Evolutionary conservation across 2,113 vertebrate species (phyloP).

Genomic region (Pan paniscus): DNA sequence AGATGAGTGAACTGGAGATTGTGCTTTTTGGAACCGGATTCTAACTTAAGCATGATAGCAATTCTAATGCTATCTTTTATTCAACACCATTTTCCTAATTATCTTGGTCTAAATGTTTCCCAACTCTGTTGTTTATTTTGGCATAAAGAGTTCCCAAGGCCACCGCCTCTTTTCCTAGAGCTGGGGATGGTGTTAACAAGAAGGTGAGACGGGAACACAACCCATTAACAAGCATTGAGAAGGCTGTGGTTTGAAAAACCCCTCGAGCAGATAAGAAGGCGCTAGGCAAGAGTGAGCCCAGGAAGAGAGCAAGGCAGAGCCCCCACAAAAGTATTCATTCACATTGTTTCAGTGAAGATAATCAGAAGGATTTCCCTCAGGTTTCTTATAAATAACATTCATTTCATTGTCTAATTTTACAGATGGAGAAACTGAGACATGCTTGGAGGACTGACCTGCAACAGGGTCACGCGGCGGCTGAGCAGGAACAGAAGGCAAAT

Average conservation of each 20-base stretch:
- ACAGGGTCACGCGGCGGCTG: conserved; percentile 11
- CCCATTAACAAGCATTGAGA: neutral
- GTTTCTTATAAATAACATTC: neutral
- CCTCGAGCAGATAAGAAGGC: neutral
- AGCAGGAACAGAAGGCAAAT: conserved; percentile 64
- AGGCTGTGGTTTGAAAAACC: neutral
- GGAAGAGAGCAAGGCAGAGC: neutral
- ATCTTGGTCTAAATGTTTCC: conserved; percentile 47
- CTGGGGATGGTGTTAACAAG: conserved; percentile 2
- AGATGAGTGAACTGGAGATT: neutral
- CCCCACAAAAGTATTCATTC: neutral
- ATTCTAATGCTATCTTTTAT: conserved; percentile 20
- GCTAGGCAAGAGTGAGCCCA: neutral
- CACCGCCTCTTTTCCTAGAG: neutral
- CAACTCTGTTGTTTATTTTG: conserved; percentile 51
- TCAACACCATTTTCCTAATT: conserved; percentile 58
- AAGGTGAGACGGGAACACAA: conserved; percentile 29
- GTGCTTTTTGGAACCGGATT: neutral
- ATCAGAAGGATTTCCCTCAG: neutral
- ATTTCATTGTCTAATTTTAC: conserved; percentile 42
- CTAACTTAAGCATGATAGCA: neutral
- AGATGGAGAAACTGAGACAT: conserved; percentile 63
- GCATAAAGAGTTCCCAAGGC: neutral
- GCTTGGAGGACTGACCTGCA: conserved; percentile 22
- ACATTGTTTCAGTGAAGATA: neutral